Evolutionary conservation across 2,888 invertebrate genomes (phyloP).

Genomic region (Sericinus montela): DNA sequence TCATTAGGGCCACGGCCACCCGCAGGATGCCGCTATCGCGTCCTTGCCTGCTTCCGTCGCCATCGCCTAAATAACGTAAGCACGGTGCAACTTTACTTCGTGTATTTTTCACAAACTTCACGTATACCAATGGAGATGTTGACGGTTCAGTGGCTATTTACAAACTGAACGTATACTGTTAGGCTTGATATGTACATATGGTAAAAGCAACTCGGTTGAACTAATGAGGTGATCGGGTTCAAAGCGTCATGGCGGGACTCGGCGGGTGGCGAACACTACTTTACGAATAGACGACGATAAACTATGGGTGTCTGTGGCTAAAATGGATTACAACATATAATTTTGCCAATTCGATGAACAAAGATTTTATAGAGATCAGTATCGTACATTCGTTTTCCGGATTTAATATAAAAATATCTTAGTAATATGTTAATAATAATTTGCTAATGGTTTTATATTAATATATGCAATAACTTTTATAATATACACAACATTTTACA

Average conservation of each 20-base stretch:
- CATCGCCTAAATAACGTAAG: conserved; percentile 56
- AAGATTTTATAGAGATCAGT: background rate
- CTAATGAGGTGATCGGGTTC: conserved; percentile 75
- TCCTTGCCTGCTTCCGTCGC: conserved; percentile 62
- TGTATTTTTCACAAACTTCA: conserved; percentile 29
- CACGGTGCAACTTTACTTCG: conserved; percentile 33
- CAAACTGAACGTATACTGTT: conserved; percentile 61
- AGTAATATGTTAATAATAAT: too few species aligned
- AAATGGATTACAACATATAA: background rate
- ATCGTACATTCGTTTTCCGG: too few species aligned
- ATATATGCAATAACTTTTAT: too few species aligned
- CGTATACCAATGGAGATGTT: conserved; percentile 47
- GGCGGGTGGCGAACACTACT: conserved; percentile 53
- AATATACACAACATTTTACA: too few species aligned
- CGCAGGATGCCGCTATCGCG: conserved; percentile 71
- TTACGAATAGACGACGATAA: conserved; percentile 35
- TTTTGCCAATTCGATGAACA: background rate
- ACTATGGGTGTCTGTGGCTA: conserved; percentile 8
- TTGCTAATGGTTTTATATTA: too few species aligned
- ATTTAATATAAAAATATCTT: too few species aligned
- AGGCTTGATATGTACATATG: conserved; percentile 52
- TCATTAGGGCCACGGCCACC: conserved; percentile 75
- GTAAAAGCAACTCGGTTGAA: conserved; percentile 61
- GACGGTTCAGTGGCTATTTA: conserved; percentile 57
- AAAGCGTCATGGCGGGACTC: conserved; percentile 58